Base-by-base conservation (phyloP, 2,888 invertebrate species). In the Andrena camellia region DNA sequence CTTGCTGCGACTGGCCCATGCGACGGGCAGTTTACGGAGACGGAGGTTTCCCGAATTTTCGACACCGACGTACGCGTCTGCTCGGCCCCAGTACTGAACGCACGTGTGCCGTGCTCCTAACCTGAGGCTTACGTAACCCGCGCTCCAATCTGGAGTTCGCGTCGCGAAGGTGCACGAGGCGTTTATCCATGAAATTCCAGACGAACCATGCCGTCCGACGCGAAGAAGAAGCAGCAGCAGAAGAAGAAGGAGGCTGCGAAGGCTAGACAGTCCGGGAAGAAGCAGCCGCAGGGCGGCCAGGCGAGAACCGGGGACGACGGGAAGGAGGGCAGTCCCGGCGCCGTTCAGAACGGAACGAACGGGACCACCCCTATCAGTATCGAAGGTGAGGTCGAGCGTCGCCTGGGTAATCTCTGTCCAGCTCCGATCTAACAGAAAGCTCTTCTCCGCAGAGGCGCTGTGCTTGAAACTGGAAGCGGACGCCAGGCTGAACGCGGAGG, bases 211-310 rank as follows among this genome's bases (percentile, higher is more conserved):
- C 99, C 99, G 94, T 99, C 99, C 91, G 99, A 99, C 95, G 97
- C 99, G 50, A 99, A 99, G 95, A 99, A 99, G 96, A 98, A 98
- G 93, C 97, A 99, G 94, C 98, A 98, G 93, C 98, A 98, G 93
- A 98, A 98, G 94, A 99, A 99, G 95, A 99, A 99, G 94, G 99
- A 99, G 88, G 98, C 98, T 72, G 97, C 98, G 4, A 97, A 97
- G 93, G 96, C 96, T 83, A 96, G 97, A 79, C 95, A 95, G 89
- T 84, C 92, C n/a, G 92, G 93, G 13, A 92, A 94, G 79, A 94
- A 91, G 87, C 90, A 89, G 79, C 88, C 83, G 31, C 88, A 86
- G 84, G 74, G 78, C 5, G 86, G 81, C 62, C 90, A 94, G 92
- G 86, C 86, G 78, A 95, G 94, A 74, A 93, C 94, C 67, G 2